Conservation (phyloP, 2,113 vertebrate species). For the Microcebus jonahi region DNA sequence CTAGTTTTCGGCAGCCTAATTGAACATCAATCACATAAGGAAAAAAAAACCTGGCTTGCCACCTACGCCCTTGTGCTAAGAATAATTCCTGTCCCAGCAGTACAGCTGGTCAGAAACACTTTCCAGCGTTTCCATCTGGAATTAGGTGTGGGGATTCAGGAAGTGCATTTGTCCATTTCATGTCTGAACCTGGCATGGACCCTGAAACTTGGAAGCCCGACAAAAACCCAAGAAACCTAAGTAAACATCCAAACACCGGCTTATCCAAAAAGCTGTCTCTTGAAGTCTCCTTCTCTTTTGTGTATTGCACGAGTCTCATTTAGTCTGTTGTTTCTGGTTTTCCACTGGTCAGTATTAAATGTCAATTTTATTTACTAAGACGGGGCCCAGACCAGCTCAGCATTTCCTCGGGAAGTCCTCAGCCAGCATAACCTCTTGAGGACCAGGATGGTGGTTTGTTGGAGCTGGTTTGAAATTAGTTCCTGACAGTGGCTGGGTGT, state of each 20-base stretch:
- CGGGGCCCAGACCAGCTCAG: neutral
- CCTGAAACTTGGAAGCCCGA: conserved; percentile 48
- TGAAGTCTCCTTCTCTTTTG: neutral
- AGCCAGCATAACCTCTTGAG: neutral
- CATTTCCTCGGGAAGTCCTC: neutral
- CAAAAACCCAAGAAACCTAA: conserved; percentile 35
- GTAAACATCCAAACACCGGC: neutral
- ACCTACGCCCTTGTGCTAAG: conserved; percentile 38
- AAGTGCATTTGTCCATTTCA: conserved; percentile 39
- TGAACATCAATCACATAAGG: conserved; percentile 56
- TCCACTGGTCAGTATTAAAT: neutral
- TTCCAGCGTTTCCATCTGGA: neutral
- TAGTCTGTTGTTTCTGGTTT: neutral
- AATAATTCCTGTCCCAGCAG: conserved; percentile 36
- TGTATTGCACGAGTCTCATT: neutral
- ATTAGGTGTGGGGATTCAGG: conserved; percentile 59
- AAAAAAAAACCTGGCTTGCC: neutral
- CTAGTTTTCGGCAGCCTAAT: conserved; percentile 69
- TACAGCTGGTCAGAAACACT: conserved; percentile 35
- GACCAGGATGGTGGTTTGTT: neutral
- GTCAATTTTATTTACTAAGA: neutral
- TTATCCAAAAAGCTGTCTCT: neutral
- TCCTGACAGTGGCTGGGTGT: neutral
- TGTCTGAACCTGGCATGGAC: neutral
- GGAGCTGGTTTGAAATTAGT: conserved; percentile 46